Evolutionary conservation across 2,797 vertebrate genomes (phyloP).

Genomic region (Chelmon rostratus): DNA sequence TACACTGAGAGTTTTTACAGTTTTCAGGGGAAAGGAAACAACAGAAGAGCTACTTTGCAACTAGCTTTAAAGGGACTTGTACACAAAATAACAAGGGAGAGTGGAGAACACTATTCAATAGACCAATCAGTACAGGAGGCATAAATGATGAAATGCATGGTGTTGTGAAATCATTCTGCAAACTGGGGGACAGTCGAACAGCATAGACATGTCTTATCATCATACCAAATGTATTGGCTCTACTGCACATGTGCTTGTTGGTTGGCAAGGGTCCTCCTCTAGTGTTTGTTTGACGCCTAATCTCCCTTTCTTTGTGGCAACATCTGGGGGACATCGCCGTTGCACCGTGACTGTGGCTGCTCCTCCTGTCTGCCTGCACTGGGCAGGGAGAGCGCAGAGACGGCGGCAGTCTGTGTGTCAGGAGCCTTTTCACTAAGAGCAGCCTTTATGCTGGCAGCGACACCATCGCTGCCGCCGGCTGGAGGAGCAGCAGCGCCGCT

Average conservation of each 20-base stretch:
- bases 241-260: constrained; percentile 67
- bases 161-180: constrained; percentile 63
- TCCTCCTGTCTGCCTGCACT: constrained; percentile 71
- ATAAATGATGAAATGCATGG: constrained; percentile 65
- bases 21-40: constrained; percentile 62
- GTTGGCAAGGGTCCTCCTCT: constrained; percentile 57
- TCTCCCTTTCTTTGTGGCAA: constrained; percentile 82
- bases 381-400: constrained; percentile 64
- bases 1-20: constrained; percentile 65
- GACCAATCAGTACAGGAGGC: constrained; percentile 69
- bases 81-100: constrained; percentile 70
- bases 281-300: constrained; percentile 73
- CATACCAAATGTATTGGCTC: constrained; percentile 72
- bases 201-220: constrained; percentile 65
- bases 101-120: constrained; percentile 70
- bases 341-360: constrained; percentile 83
- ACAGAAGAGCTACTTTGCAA: constrained; percentile 73
- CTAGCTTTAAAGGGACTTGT: constrained; percentile 75
- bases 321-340: constrained; percentile 84
- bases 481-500: constrained; percentile 75
- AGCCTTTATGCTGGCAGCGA: constrained; percentile 77
- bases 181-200: constrained; percentile 65
- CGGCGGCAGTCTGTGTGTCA: constrained; percentile 74
- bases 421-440: constrained; percentile 76
- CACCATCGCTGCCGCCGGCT: constrained; percentile 70